Conservation (phyloP, 2,113 vertebrate genomes). For the Murina feae region DNA sequence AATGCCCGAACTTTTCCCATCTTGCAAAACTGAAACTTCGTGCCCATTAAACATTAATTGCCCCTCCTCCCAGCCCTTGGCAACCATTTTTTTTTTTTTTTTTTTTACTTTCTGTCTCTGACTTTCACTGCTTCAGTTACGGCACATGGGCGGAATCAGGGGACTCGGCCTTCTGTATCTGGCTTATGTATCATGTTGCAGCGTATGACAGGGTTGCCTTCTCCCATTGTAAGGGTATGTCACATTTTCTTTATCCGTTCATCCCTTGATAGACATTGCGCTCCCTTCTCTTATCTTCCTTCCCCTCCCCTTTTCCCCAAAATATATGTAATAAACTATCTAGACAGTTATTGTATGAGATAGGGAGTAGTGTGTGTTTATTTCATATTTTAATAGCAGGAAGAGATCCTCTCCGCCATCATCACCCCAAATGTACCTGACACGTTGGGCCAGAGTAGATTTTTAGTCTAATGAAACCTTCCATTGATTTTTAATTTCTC, state of each 20-base stretch:
- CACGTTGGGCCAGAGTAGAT: not conserved
- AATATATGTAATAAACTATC: not conserved
- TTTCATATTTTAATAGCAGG: not conserved
- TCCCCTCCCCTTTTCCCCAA: not conserved
- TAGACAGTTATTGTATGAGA: not conserved
- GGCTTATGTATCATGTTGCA: not conserved
- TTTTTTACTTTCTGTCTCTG: not conserved
- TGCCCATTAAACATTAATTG: not conserved
- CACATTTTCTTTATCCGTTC: not conserved
- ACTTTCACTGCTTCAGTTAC: not conserved
- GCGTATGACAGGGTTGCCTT: not conserved
- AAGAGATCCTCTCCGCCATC: not conserved
- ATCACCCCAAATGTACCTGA: not conserved
- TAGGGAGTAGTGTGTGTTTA: not conserved
- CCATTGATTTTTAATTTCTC: not conserved
- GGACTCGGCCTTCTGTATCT: not conserved
- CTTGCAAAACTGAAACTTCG: not conserved
- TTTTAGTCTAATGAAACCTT: not conserved
- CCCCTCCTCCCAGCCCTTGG: not conserved
- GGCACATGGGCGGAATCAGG: not conserved
- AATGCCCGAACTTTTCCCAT: not conserved
- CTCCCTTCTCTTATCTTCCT: not conserved
- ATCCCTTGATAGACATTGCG: not conserved
- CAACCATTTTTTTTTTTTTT: not conserved
- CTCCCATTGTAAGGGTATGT: no score